Base-by-base conservation (phyloP, 1,140 invertebrate genomes). In the Apis dorsata region DNA sequence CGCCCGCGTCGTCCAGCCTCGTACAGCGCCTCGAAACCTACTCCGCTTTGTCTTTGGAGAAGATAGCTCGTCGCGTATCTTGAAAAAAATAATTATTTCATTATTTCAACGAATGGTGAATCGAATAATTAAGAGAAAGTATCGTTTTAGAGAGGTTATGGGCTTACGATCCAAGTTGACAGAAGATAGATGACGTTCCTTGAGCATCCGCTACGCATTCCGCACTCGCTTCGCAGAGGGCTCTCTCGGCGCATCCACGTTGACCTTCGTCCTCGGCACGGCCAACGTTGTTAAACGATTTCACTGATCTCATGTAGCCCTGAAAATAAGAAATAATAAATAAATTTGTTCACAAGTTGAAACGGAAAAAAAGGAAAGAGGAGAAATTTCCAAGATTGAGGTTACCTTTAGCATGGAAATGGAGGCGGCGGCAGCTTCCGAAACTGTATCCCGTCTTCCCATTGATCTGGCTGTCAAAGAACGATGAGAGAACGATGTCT, bases 131-230 rank as follows among this genome's bases (percentile, higher is more conserved):
- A 53, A 53, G 51, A 55, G 12, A 12, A 55, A 55, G 53, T 53
- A 44, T 21, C 5, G 0, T 15, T 13, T 44, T 44, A 44, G 4
- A 51, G 2, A n/a, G 13, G 62, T 11, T 17, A 49, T 24, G 34
- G 11, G 96, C 97, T 97, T 95, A 99, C 98, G 97, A 97, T 97
- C 97, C 97, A 86, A 98, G 94, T 94, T 98, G 97, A 90, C 98
- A 98, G 95, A 98, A 98, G 74, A 98, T 96, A 88, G 97, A 97
- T 85, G 96, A 97, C 83, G 96, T 96, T 87, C 97, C 97, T 76
- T 95, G 94, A 74, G 97, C 96, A 90, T 98, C 97, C 13, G 95
- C 94, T n/a, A 97, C 95, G 92, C 98, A 98, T 91, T 98, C 97
- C 34, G 95, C 96, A 91, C 97, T 98, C 5, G 98, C 98, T 90